Conservation (phyloP, 2,797 vertebrate species). For the Holocentrus rufus region DNA sequence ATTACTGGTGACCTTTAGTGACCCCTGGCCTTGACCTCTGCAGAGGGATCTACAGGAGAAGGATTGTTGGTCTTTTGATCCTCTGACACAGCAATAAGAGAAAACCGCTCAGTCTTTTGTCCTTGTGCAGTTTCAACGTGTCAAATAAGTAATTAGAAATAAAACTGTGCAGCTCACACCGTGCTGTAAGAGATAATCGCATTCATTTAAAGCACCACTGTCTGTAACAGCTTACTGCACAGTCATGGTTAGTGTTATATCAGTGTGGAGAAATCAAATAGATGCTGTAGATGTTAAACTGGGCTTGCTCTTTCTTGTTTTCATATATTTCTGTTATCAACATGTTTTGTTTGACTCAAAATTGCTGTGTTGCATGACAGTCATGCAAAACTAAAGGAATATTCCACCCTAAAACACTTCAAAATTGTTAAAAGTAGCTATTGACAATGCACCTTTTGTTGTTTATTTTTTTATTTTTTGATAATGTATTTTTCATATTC, state of each 20-base stretch:
- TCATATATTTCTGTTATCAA: constrained; percentile 2
- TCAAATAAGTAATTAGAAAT: constrained; percentile 20
- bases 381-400: constrained; percentile 10
- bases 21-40: constrained; percentile 43
- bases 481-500: no score
- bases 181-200: neutral
- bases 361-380: neutral
- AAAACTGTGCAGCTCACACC: neutral
- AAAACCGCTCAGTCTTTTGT: constrained; percentile 3
- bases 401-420: neutral
- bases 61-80: constrained; percentile 6
- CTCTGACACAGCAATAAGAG: neutral
- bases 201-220: neutral
- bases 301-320: neutral
- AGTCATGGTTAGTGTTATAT: constrained; percentile 12
- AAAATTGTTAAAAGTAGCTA: no score
- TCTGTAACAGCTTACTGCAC: constrained; percentile 17
- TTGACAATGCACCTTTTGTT: no score
- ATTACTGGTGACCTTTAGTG: constrained; percentile 58
- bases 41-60: constrained; percentile 14
- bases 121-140: constrained; percentile 4
- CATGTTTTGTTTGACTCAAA: constrained; percentile 11
- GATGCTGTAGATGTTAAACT: neutral
- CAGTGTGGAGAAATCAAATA: neutral
- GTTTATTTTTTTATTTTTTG: no score